Evolutionary conservation across 2,888 invertebrate genomes (phyloP).

Genomic region (Drosophila differens): DNA sequence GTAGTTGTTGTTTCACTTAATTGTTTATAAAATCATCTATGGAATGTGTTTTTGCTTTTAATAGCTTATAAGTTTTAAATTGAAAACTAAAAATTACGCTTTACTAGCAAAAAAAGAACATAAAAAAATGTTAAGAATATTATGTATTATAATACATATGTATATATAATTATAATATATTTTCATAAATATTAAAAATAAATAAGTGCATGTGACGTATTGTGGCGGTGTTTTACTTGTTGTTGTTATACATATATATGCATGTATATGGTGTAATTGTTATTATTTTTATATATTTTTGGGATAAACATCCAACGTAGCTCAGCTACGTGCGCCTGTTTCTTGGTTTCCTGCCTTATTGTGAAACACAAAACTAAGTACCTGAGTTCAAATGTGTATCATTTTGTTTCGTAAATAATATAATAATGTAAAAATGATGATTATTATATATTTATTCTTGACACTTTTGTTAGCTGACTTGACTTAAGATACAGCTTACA

Average conservation of each 20-base stretch:
- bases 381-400: slow-evolving; percentile 79
- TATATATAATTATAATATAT: slow-evolving; percentile 50
- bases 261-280: slow-evolving; percentile 14
- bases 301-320: slow-evolving; percentile 35
- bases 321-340: slow-evolving; percentile 58
- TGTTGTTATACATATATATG: slow-evolving; percentile 21
- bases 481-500: slow-evolving; percentile 54
- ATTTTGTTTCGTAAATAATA: slow-evolving; percentile 28
- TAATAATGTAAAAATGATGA: slow-evolving; percentile 4
- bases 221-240: slow-evolving; percentile 66
- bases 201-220: slow-evolving; percentile 81
- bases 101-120: slow-evolving; percentile 51
- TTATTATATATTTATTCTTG: slow-evolving; percentile 24
- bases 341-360: slow-evolving; percentile 47
- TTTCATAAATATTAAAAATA: slow-evolving; percentile 67
- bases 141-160: slow-evolving; percentile 34
- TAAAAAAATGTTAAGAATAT: slow-evolving; percentile 45
- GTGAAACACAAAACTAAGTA: slow-evolving; percentile 84
- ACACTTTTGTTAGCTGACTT: slow-evolving; percentile 50
- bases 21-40: slow-evolving; percentile 70
- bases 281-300: slow-evolving; percentile 1
- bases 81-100: slow-evolving; percentile 57
- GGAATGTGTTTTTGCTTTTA: slow-evolving; percentile 52
- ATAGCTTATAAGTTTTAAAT: slow-evolving; percentile 31
- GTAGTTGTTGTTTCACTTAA: slow-evolving; percentile 57